These are phyloP conservation scores for Lordiphosa clarofinis DNA, from an alignment of 1,140 invertebrate genomes.

Conservation along the genomic window DNA sequence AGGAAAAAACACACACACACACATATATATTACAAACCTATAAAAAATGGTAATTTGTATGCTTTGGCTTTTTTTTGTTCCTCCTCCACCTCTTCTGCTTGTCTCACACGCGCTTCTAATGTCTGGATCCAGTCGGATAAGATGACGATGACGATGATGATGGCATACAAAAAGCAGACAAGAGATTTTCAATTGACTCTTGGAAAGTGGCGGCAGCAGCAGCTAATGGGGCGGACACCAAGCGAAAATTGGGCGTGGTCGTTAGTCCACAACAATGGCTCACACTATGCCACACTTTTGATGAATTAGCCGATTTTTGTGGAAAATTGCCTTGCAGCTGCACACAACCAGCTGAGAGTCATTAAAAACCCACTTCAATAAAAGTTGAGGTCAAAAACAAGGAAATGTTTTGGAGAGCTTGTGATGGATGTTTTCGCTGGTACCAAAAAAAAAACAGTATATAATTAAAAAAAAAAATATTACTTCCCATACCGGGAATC, in stretches of 20 bases:
- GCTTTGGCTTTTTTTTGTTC: constrained; percentile 51
- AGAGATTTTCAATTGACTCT: constrained; percentile 63
- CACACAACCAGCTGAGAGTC: constrained; percentile 43
- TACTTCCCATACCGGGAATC: constrained; percentile 89
- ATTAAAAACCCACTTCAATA: constrained; percentile 59
- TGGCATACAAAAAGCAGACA: constrained; percentile 60
- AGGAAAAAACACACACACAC: constrained; percentile 20
- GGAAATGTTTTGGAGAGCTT: constrained; percentile 16
- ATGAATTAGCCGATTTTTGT: constrained; percentile 59
- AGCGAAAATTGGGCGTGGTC: constrained; percentile 55
- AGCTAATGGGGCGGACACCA: constrained; percentile 38
- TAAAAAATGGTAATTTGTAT: constrained; percentile 75
- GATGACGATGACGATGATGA: constrained; percentile 53
- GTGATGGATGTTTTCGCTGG: constrained; percentile 28
- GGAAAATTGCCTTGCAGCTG: constrained; percentile 49
- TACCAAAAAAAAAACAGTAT: constrained; percentile 20
- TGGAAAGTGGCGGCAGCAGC: constrained; percentile 53
- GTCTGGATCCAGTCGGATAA: constrained; percentile 39
- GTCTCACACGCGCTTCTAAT: constrained; percentile 74
- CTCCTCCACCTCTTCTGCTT: constrained; percentile 12
- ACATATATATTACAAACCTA: constrained; percentile 39
- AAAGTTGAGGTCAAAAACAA: constrained; percentile 38
- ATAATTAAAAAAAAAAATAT: constrained; percentile 26
- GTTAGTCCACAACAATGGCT: constrained; percentile 33
- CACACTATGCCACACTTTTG: constrained; percentile 70